These are phyloP conservation scores for Hypena proboscidalis DNA, from an alignment of 2,888 invertebrate species.

Conservation along the genomic window DNA sequence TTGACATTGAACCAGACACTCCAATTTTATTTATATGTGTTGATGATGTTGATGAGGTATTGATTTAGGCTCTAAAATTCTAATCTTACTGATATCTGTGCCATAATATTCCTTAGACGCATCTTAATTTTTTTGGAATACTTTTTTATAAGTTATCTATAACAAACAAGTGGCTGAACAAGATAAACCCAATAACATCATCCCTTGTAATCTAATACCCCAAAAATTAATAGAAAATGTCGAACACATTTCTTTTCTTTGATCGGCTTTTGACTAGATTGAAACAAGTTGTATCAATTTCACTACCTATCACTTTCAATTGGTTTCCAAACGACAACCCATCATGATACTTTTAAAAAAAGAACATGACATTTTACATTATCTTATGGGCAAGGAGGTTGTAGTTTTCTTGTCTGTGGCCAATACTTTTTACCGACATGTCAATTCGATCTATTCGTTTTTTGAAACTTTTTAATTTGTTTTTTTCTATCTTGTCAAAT, in stretches of 20 bases:
- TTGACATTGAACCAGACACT: too few relatives aligned
- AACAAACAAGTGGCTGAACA: neutral
- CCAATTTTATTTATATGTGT: too few relatives aligned
- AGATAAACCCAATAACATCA: constrained; percentile 2
- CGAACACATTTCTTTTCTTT: constrained; percentile 53
- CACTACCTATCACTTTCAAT: constrained; percentile 57
- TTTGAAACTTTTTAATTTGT: constrained; percentile 13
- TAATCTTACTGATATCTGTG: too few relatives aligned
- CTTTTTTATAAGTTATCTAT: too few relatives aligned
- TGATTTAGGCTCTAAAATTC: too few relatives aligned
- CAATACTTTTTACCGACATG: constrained; percentile 16
- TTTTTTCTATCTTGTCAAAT: constrained; percentile 42
- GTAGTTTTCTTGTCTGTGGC: too few relatives aligned
- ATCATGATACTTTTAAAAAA: constrained; percentile 48
- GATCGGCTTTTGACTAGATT: constrained; percentile 36
- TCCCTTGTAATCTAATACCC: constrained; percentile 11
- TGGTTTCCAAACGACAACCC: constrained; percentile 45
- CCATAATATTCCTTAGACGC: too few relatives aligned
- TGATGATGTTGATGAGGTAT: too few relatives aligned
- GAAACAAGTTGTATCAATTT: constrained; percentile 59
- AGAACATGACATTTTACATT: constrained; percentile 45
- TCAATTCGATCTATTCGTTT: constrained; percentile 17
- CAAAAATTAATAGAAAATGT: constrained; percentile 50
- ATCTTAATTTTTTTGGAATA: too few relatives aligned
- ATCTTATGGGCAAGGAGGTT: too few relatives aligned